These are phyloP conservation scores for Oopsacas minuta DNA, from an alignment of 37 sponge, comb jelly and placozoan species.

Conservation along the genomic window DNA sequence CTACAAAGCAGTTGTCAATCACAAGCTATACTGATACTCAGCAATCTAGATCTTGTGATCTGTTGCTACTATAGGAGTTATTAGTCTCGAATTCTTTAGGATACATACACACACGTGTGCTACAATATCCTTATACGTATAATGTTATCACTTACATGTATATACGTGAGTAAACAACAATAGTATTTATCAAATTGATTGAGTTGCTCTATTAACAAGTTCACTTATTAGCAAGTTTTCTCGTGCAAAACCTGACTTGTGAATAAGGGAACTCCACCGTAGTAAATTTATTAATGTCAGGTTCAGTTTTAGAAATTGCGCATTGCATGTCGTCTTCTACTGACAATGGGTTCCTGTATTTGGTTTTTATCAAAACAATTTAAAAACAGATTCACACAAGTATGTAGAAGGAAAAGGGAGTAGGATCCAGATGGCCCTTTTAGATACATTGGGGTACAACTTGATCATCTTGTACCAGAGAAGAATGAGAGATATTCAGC, in stretches of 20 bases:
- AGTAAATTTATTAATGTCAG: not conserved
- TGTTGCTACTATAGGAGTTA: not conserved
- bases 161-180: no score
- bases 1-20: not conserved
- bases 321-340: slow-evolving; percentile 15
- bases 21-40: not conserved
- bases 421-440: not conserved
- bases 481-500: not conserved
- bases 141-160: not conserved
- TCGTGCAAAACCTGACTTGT: no score
- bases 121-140: no score
- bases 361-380: not conserved
- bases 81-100: no score
- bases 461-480: slow-evolving; percentile 11
- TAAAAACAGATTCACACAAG: slow-evolving; percentile 13
- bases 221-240: no score
- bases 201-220: no score
- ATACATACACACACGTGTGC: no score
- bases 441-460: slow-evolving; percentile 5
- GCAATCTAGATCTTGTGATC: not conserved
- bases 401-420: slow-evolving; percentile 14
- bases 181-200: no score
- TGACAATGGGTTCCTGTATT: slow-evolving; percentile 6
- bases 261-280: no score
- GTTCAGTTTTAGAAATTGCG: not conserved